Percentiles rank a stretch among this genome's conserved stretches.
These are phyloP conservation scores for Gadus chalcogrammus DNA, from an alignment of 2,113 vertebrate species.

Conservation along the genomic window DNA sequence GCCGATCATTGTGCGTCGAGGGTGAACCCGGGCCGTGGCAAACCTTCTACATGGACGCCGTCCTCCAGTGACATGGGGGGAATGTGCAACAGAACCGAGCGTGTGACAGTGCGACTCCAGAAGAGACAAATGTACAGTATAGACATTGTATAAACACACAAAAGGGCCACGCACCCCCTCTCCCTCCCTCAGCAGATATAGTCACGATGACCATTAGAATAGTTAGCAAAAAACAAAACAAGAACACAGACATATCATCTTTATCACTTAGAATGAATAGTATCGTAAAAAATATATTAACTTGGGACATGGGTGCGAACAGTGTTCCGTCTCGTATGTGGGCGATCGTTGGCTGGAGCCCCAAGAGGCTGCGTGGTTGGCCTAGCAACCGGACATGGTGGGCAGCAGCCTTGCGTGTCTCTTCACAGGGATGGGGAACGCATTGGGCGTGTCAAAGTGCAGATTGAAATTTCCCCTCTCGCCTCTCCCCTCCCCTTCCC, in stretches of 20 bases:
- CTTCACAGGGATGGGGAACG: constrained; percentile 30
- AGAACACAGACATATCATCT: constrained; percentile 13
- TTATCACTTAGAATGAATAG: constrained; percentile 14
- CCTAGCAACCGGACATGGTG: constrained; percentile 2
- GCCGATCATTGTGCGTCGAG: not conserved
- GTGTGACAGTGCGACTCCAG: not conserved
- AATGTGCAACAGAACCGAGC: not conserved
- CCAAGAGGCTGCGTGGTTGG: not conserved
- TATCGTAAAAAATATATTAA: constrained; percentile 29
- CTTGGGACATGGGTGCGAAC: constrained; percentile 5
- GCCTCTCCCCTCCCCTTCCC: not conserved
- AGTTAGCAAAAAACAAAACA: constrained; percentile 23
- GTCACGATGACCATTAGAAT: too few relatives aligned
- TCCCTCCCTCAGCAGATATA: too few relatives aligned
- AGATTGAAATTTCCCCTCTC: constrained; percentile 38
- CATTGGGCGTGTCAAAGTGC: constrained; percentile 61
- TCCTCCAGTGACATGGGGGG: constrained; percentile 11
- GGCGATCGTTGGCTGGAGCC: constrained; percentile 7
- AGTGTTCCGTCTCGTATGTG: constrained; percentile 15
- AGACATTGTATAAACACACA: constrained; percentile 34
- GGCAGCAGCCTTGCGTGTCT: constrained; percentile 14
- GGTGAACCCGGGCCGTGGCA: not conserved
- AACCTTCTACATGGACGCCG: not conserved
- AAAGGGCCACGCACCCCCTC: not conserved
- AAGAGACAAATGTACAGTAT: constrained; percentile 35